Evolutionary conservation across 2,113 vertebrate genomes (phyloP).

Genomic region (Carassius carassius): DNA sequence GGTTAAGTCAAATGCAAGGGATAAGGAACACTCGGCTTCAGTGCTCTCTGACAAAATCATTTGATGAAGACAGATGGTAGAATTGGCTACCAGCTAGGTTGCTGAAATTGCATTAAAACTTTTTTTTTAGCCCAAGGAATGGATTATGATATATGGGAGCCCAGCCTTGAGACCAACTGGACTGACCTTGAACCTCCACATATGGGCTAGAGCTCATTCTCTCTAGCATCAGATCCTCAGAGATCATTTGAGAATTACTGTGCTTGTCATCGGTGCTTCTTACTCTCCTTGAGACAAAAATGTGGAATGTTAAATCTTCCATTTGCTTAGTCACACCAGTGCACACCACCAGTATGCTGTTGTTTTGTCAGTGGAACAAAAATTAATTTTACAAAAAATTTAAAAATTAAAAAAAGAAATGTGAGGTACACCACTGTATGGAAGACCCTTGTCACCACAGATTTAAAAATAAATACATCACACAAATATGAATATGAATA

Average conservation of each 20-base stretch:
- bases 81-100: conserved; percentile 43
- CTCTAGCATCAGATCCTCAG: conserved; percentile 16
- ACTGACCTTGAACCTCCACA: conserved; percentile 50
- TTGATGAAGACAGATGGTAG: conserved; percentile 62
- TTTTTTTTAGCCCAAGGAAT: conserved; percentile 38
- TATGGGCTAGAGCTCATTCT: conserved; percentile 19
- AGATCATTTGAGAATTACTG: conserved; percentile 31
- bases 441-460: too few species aligned
- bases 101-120: conserved; percentile 55
- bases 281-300: conserved; percentile 23
- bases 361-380: not conserved
- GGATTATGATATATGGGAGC: conserved; percentile 54
- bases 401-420: not conserved
- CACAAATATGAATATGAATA: too few species aligned
- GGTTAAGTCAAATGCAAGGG: conserved; percentile 37
- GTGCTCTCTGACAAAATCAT: conserved; percentile 57
- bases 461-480: too few species aligned
- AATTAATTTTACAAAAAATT: not conserved
- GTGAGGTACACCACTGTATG: not conserved
- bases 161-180: conserved; percentile 38
- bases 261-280: conserved; percentile 11
- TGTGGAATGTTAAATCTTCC: conserved; percentile 14
- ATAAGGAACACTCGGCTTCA: conserved; percentile 46
- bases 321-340: not conserved
- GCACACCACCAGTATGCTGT: not conserved